Evolutionary conservation across 2,888 invertebrate genomes (phyloP), one percentile per base, ranked within the genome.

Genomic region (Lasioglossum malachurum): DNA sequence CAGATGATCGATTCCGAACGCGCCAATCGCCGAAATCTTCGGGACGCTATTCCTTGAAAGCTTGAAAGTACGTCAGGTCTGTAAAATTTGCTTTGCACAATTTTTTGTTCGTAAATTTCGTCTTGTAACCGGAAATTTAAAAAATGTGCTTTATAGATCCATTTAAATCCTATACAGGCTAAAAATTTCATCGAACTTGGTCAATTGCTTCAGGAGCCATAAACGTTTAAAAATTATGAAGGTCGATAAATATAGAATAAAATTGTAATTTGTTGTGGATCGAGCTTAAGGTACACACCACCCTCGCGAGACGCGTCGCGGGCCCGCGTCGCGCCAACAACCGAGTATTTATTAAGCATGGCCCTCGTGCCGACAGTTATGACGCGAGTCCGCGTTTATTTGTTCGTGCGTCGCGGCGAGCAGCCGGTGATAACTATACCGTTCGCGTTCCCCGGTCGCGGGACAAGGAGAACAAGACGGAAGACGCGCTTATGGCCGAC

Each of bases 331-430:
- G 86, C 91, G 78, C 82, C 86, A 88, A 88, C 87, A 84, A 86
- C 78, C 81, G 88, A 75, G 86, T 89, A 92, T 93, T 93, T 94
- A 94, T 94, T 93, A 93, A 93, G 91, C 91, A 90, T 86, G 88
- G 89, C 89, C 87, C 83, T 89, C 87, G 90, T 81, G 93, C 87
- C 89, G 93, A 94, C 94, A 94, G 94, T 94, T 94, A 94, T 93
- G 93, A 93, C 91, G 91, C 74, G 85, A 85, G 71, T 60, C 77
- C 57, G 75, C 87, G 88, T 92, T 93, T 92, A 90, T 92, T 91
- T 92, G 88, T 89, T 90, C 88, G 87, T 75, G 73, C 64, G 53
- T 69, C 75, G 35, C 16, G 71, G 35, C 44, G 67, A 86, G 80
- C 77, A 84, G 57, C 74, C 84, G 88, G 76, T 88, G 89, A 88